Percentiles rank a stretch among this genome's conserved stretches.
Evolutionary conservation across 2,888 invertebrate species (phyloP).

Genomic region (Agonum fuliginosum): DNA sequence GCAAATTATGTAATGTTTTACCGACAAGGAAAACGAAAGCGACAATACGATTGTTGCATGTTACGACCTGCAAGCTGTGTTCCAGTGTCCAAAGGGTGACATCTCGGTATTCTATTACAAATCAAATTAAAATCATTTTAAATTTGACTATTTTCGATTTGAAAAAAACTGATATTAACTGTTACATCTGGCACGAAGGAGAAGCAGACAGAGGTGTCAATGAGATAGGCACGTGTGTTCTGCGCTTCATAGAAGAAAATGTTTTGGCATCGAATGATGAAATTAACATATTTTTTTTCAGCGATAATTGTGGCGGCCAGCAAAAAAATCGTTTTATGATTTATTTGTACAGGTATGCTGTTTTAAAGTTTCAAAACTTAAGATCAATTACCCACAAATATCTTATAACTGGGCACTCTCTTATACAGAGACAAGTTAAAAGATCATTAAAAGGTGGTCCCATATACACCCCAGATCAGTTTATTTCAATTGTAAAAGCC

Average conservation of each 20-base stretch:
- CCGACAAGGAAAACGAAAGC: neutral
- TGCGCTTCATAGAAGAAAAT: conserved; percentile 54
- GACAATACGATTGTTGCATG: too few relatives aligned
- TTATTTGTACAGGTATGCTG: conserved; percentile 53
- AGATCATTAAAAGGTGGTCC: neutral
- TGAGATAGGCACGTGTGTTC: conserved; percentile 68
- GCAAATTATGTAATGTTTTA: neutral
- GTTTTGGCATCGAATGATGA: conserved; percentile 37
- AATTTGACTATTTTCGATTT: conserved; percentile 66
- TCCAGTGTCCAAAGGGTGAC: conserved; percentile 67
- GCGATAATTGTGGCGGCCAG: conserved; percentile 65
- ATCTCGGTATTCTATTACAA: conserved; percentile 66
- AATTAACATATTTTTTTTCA: conserved; percentile 66
- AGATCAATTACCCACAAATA: conserved; percentile 54
- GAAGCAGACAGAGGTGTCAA: conserved; percentile 67
- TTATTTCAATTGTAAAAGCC: too few relatives aligned
- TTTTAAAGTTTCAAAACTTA: conserved; percentile 43
- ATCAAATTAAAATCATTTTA: conserved; percentile 66
- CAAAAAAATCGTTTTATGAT: conserved; percentile 60
- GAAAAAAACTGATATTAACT: conserved; percentile 62
- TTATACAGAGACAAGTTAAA: neutral
- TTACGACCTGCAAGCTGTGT: conserved; percentile 21
- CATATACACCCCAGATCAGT: conserved; percentile 1
- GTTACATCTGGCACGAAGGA: conserved; percentile 68
- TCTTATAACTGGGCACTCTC: conserved; percentile 29